phyloP scores from a whole-genome alignment of 2,797 vertebrate species.

The Oryzias sinensis region DNA sequence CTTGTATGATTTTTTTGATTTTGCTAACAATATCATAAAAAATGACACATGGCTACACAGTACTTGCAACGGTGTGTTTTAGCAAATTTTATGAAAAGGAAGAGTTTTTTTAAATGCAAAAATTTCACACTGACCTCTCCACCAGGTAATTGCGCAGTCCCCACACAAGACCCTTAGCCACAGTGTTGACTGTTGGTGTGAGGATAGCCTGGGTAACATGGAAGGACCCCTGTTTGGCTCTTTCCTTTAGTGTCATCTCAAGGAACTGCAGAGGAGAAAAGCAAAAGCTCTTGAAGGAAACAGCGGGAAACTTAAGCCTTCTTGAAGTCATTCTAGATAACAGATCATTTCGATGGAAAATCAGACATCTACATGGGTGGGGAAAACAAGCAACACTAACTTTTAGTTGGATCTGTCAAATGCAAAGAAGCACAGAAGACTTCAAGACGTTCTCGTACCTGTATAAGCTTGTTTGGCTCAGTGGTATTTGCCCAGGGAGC shows the following conservation, averaged over 20 bases:
- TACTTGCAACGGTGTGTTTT: too few species aligned
- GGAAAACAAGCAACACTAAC: too few species aligned
- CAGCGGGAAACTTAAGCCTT: background rate
- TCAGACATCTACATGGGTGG: too few species aligned
- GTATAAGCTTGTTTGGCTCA: conserved; percentile 85
- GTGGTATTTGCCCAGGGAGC: conserved; percentile 99
- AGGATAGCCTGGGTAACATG: conserved; percentile 97
- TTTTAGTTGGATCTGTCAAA: background rate
- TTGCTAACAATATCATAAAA: too few species aligned
- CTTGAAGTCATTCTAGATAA: too few species aligned
- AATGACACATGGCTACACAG: too few species aligned
- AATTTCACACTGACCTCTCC: conserved; percentile 79
- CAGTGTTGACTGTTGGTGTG: conserved; percentile 88
- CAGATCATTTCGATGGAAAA: too few species aligned
- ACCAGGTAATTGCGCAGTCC: conserved; percentile 93
- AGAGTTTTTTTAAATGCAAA: too few species aligned
- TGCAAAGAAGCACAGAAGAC: background rate
- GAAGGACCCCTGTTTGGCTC: conserved; percentile 84
- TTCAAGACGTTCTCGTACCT: conserved; percentile 51
- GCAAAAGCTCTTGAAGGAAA: background rate
- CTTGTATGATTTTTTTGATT: too few species aligned
- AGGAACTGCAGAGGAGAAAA: conserved; percentile 75
- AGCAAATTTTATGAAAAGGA: too few species aligned
- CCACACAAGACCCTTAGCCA: conserved; percentile 85
- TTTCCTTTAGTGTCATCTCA: conserved; percentile 88